These are phyloP conservation scores for Vanacampus margaritifer DNA, from an alignment of 2,113 vertebrate genomes.

Conservation along the genomic window DNA sequence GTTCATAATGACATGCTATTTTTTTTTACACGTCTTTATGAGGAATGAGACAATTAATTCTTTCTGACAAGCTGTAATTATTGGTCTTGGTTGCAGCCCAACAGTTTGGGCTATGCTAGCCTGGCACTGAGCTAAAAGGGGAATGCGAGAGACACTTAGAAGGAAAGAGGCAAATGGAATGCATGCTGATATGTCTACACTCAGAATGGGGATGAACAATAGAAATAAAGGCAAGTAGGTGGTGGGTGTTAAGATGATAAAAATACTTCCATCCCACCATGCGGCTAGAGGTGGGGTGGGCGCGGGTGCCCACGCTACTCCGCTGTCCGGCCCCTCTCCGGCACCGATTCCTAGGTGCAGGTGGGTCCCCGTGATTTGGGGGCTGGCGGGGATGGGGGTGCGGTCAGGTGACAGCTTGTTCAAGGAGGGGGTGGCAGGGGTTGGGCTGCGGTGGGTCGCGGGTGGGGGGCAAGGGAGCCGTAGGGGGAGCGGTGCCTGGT, in stretches of 20 bases:
- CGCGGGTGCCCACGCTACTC: too few relatives aligned
- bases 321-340: too few relatives aligned
- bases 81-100: slow-evolving; percentile 99
- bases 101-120: slow-evolving; percentile 94
- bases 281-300: too few relatives aligned
- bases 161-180: slow-evolving; percentile 56
- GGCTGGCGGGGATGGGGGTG: too few relatives aligned
- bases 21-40: slow-evolving; percentile 99
- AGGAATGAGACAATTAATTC: slow-evolving; percentile 99
- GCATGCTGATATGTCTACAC: not conserved
- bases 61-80: slow-evolving; percentile 99
- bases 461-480: too few relatives aligned
- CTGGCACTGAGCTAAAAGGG: slow-evolving; percentile 80
- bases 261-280: too few relatives aligned
- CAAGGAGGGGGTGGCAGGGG: too few relatives aligned
- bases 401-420: too few relatives aligned
- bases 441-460: too few relatives aligned
- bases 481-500: too few relatives aligned
- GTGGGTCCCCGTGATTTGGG: too few relatives aligned
- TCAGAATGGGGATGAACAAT: not conserved
- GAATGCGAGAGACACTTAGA: slow-evolving; percentile 20
- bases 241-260: not conserved
- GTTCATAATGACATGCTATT: slow-evolving; percentile 99
- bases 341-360: too few relatives aligned
- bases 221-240: not conserved